Base-by-base conservation (phyloP, 2,888 invertebrate species). In the Ceriagrion tenellum region DNA sequence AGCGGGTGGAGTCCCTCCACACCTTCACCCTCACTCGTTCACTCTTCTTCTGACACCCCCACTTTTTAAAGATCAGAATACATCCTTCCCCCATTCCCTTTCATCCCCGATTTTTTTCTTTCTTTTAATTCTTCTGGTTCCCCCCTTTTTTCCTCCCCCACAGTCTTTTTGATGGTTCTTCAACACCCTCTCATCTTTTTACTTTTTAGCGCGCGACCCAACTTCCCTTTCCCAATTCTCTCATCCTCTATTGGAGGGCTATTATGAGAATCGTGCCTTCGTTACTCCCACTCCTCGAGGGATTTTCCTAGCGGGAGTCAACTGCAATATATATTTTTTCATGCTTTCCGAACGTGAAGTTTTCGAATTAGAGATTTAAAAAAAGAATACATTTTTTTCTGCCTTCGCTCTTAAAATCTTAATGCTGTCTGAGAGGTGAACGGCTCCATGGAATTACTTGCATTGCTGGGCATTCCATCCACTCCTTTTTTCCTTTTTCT, bases 231-330 rank as follows among this genome's bases (percentile, higher is more conserved):
- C 47, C 47, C 88, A 47, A 16, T 89, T n/a, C 55, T 55, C 89
- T 55, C 89, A 81, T 89, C 89, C 69, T n/a, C 93, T 55, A 93
- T 93, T 93, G 93, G 69, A 74, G 69, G 93, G 74, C 74, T 69
- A 93, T 93, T 93, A 93, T 69, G 93, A 69, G 40, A 63, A 59
- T 69, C 69, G 69, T 93, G 93, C 69, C 93, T 93, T 93, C 93
- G 69, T 93, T 74, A 93, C 93, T 93, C 93, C 93, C 69, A 47
- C 93, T 74, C 47, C 59, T 8, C 10, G n/a, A 40, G 47, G 74
- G 56, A 16, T 74, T 93, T 93, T 59, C 20, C 69, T 74, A 81
- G 81, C 81, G 81, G 81, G 81, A 81, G 81, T 81, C 81, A 81
- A 81, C 13, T 81, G 81, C 81, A 81, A 13, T 81, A 18, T 81